phyloP scores from a whole-genome alignment of 2,797 vertebrate species.

The Esox lucius region DNA sequence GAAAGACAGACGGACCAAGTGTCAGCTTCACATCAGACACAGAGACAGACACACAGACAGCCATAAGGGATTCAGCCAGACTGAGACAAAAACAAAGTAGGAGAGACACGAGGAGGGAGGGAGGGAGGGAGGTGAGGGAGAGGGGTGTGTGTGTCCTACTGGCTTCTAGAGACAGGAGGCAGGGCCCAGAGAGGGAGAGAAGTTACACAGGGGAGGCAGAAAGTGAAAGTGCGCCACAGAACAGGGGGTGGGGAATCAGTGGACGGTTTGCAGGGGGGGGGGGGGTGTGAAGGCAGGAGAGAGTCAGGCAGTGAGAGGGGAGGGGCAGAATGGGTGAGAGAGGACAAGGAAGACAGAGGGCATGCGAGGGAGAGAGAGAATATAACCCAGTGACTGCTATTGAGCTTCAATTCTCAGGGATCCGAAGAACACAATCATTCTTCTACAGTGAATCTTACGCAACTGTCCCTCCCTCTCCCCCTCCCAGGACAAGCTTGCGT shows the following conservation, averaged over 20 bases:
- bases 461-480: conserved; percentile 44
- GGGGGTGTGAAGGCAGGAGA: conserved; percentile 16
- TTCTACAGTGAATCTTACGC: conserved; percentile 69
- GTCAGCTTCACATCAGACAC: conserved; percentile 55
- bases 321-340: conserved; percentile 51
- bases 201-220: conserved; percentile 27
- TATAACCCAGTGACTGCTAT: conserved; percentile 53
- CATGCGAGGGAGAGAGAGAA: conserved; percentile 42
- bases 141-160: neutral
- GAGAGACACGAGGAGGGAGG: conserved; percentile 30
- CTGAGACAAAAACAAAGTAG: conserved; percentile 62
- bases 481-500: too few species aligned
- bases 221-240: neutral
- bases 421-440: conserved; percentile 62
- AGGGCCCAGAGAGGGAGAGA: conserved; percentile 52
- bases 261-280: neutral
- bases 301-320: neutral
- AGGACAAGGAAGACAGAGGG: conserved; percentile 25
- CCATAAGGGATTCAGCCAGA: conserved; percentile 58
- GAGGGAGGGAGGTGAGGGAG: neutral
- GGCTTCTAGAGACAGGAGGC: conserved; percentile 38
- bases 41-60: conserved; percentile 20
- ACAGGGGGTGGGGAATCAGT: neutral
- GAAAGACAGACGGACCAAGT: conserved; percentile 67
- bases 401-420: conserved; percentile 11